phyloP scores from a whole-genome alignment of 2,888 invertebrate genomes.

The Deladenus siricidicola region DNA sequence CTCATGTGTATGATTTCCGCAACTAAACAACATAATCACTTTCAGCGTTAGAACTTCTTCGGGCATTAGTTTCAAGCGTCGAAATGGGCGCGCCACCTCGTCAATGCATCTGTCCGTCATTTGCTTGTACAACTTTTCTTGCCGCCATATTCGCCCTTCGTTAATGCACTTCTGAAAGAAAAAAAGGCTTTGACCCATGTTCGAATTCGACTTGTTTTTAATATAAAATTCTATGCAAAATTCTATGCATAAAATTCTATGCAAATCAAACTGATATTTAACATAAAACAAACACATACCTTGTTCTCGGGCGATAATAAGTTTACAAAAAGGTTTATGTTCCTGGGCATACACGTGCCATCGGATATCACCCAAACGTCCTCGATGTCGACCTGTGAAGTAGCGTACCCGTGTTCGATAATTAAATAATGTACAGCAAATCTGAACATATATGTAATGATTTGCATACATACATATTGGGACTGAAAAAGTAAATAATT shows the following conservation, averaged over 20 bases:
- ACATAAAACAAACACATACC: constrained; percentile 7
- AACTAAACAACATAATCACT: constrained; percentile 40
- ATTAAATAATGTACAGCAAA: constrained; percentile 47
- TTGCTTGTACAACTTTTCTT: constrained; percentile 50
- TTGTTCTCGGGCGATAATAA: constrained; percentile 31
- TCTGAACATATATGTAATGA: no score
- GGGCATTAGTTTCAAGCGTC: constrained; percentile 36
- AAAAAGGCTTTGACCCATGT: no score
- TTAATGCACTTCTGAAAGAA: constrained; percentile 38
- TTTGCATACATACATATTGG: constrained; percentile 6
- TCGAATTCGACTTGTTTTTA: no score
- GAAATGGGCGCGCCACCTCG: constrained; percentile 45
- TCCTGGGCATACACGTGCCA: constrained; percentile 47
- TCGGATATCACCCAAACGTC: constrained; percentile 50
- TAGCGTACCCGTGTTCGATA: constrained; percentile 49
- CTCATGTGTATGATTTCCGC: constrained; percentile 19
- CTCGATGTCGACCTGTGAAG: constrained; percentile 28
- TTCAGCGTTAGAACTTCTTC: constrained; percentile 47
- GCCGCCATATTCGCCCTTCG: constrained; percentile 48
- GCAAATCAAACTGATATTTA: no score
- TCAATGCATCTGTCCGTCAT: constrained; percentile 50
- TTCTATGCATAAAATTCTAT: background rate
- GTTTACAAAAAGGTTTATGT: constrained; percentile 42
- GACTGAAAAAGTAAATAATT: background rate
- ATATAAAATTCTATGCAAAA: no score